Evolutionary conservation across 1,140 invertebrate genomes (phyloP).

Genomic region (Eumeta japonica): DNA sequence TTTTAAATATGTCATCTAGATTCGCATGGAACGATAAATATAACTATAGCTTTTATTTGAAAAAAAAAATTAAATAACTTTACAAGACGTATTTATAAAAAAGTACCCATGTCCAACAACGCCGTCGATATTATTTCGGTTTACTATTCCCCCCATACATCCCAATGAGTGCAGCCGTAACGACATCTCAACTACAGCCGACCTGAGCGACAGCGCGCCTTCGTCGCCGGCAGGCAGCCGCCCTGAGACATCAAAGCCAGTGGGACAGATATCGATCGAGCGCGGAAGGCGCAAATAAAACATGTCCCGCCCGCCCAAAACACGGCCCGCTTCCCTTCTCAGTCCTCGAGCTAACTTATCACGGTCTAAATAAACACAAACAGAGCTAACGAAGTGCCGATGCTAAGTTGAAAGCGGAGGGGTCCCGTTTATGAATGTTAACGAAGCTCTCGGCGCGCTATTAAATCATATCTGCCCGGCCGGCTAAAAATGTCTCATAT

Average conservation of each 20-base stretch:
- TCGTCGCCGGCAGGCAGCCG: too few relatives aligned
- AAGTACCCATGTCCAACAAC: too few relatives aligned
- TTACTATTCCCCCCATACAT: too few relatives aligned
- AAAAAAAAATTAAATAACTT: too few relatives aligned
- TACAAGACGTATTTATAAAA: too few relatives aligned
- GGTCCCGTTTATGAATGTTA: constrained; percentile 46
- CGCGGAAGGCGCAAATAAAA: constrained; percentile 25
- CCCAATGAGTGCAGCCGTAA: not conserved
- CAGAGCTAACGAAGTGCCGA: constrained; percentile 47
- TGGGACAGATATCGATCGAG: not conserved
- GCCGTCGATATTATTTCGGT: too few relatives aligned
- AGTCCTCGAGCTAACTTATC: constrained; percentile 40
- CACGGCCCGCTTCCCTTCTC: constrained; percentile 17
- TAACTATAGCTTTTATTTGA: too few relatives aligned
- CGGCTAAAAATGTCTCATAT: constrained; percentile 45
- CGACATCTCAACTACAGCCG: not conserved
- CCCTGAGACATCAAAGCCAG: too few relatives aligned
- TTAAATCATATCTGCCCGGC: constrained; percentile 50
- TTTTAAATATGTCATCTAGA: too few relatives aligned
- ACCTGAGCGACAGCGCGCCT: too few relatives aligned
- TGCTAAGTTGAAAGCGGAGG: constrained; percentile 42
- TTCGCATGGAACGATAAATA: too few relatives aligned
- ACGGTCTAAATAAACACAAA: constrained; percentile 49
- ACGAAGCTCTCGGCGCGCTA: constrained; percentile 39
- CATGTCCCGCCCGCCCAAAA: not conserved